These are phyloP conservation scores for Lasioglossum villosulum DNA, from an alignment of 2,888 invertebrate species.

Conservation along the genomic window DNA sequence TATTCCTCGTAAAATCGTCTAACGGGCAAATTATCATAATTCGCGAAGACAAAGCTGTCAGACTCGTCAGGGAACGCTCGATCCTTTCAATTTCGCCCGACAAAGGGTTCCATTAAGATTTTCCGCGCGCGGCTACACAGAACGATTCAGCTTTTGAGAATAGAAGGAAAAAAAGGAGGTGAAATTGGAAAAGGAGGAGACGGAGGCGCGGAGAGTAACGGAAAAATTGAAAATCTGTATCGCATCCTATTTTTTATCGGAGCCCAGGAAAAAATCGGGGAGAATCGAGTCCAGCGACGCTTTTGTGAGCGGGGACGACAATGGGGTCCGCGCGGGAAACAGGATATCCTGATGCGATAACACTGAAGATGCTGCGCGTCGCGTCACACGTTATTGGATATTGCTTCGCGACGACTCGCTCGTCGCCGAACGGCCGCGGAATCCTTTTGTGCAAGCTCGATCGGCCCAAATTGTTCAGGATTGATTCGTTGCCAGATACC, in stretches of 20 bases:
- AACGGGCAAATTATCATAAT: conserved; percentile 46
- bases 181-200: neutral
- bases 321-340: conserved; percentile 39
- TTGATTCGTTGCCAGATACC: conserved; percentile 33
- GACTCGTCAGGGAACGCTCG: neutral
- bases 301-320: conserved; percentile 36
- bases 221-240: conserved; percentile 10
- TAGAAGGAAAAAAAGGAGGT: neutral
- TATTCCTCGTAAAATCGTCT: neutral
- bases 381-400: conserved; percentile 64
- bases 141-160: neutral
- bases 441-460: conserved; percentile 10
- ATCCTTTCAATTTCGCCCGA: conserved; percentile 14
- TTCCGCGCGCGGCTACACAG: neutral
- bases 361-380: conserved; percentile 57
- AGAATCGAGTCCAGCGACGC: conserved; percentile 22
- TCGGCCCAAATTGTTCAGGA: conserved; percentile 26
- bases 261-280: neutral
- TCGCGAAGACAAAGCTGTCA: conserved; percentile 12
- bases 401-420: conserved; percentile 55
- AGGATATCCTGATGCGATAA: conserved; percentile 64
- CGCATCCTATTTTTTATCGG: neutral
- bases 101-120: neutral
- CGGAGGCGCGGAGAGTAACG: neutral
- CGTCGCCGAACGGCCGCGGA: neutral